These are phyloP conservation scores for Phyllotreta cruciferae DNA, from an alignment of 2,888 invertebrate species.

Conservation along the genomic window DNA sequence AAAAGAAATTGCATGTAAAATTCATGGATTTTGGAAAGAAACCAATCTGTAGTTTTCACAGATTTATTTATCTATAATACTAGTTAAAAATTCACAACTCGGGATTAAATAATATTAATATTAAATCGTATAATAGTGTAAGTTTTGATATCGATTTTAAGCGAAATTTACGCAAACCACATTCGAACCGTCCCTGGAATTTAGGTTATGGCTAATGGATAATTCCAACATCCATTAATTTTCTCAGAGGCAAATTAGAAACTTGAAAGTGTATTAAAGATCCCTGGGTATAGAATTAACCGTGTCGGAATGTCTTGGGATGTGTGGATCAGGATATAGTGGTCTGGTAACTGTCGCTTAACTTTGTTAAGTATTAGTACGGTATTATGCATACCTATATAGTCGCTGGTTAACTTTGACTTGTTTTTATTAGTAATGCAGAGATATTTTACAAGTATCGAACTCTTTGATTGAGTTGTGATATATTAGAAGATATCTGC, in stretches of 20 bases:
- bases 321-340: slow-evolving; percentile 6
- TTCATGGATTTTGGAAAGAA: slow-evolving; percentile 17
- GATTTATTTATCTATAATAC: too few species aligned
- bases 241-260: slow-evolving; percentile 33
- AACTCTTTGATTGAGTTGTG: too few species aligned
- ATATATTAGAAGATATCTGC: background rate
- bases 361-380: slow-evolving; percentile 5
- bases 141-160: too few species aligned
- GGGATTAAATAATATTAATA: too few species aligned
- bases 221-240: slow-evolving; percentile 34
- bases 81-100: too few species aligned
- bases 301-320: slow-evolving; percentile 28
- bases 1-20: slow-evolving; percentile 33
- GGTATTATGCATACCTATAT: background rate
- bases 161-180: background rate
- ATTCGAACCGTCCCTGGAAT: slow-evolving; percentile 10
- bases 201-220: slow-evolving; percentile 26
- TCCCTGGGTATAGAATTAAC: slow-evolving; percentile 32
- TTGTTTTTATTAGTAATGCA: background rate
- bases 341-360: slow-evolving; percentile 8
- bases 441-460: background rate
- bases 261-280: slow-evolving; percentile 38
- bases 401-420: background rate
- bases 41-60: too few species aligned
- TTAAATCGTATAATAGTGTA: too few species aligned